Evolutionary conservation across 2,888 invertebrate species (phyloP).

Genomic region (Trichogramma dendrolimi): DNA sequence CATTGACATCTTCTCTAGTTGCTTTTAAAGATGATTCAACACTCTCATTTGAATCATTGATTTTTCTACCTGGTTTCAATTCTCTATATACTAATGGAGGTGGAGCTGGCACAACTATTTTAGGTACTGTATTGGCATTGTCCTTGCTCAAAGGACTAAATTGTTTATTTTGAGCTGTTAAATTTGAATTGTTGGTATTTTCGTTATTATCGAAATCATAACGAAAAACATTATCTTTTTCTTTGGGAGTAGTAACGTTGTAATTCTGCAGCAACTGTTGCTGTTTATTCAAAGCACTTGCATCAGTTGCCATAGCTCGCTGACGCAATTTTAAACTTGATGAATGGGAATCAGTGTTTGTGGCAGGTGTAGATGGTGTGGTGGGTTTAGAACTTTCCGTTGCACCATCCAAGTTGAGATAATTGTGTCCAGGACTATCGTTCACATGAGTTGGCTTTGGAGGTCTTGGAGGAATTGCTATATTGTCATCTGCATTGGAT

Average conservation of each 20-base stretch:
- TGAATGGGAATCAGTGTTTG: neutral
- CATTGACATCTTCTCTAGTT: slow-evolving; percentile 40
- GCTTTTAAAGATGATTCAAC: slow-evolving; percentile 50
- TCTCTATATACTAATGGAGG: slow-evolving; percentile 60
- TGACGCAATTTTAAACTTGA: slow-evolving; percentile 57
- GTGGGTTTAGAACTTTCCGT: slow-evolving; percentile 48
- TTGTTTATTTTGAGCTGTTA: slow-evolving; percentile 42
- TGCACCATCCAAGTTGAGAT: slow-evolving; percentile 53
- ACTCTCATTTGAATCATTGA: slow-evolving; percentile 47
- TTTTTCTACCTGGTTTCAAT: slow-evolving; percentile 58
- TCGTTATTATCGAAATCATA: slow-evolving; percentile 56
- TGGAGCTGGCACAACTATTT: slow-evolving; percentile 48
- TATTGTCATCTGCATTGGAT: slow-evolving; percentile 42
- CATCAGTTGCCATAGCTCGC: slow-evolving; percentile 42
- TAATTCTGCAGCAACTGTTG: slow-evolving; percentile 56
- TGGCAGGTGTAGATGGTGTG: slow-evolving; percentile 46
- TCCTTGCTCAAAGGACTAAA: slow-evolving; percentile 51
- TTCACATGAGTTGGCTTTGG: slow-evolving; percentile 65
- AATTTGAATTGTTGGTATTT: slow-evolving; percentile 55
- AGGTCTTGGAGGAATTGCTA: slow-evolving; percentile 67
- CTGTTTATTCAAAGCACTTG: slow-evolving; percentile 38
- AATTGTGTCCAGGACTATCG: slow-evolving; percentile 53
- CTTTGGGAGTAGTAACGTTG: slow-evolving; percentile 57
- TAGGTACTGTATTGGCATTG: slow-evolving; percentile 59
- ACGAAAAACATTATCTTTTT: slow-evolving; percentile 58